Evolutionary conservation across 2,113 vertebrate species (phyloP), one percentile per base, ranked within the genome.

Genomic region (Scomber scombrus): DNA sequence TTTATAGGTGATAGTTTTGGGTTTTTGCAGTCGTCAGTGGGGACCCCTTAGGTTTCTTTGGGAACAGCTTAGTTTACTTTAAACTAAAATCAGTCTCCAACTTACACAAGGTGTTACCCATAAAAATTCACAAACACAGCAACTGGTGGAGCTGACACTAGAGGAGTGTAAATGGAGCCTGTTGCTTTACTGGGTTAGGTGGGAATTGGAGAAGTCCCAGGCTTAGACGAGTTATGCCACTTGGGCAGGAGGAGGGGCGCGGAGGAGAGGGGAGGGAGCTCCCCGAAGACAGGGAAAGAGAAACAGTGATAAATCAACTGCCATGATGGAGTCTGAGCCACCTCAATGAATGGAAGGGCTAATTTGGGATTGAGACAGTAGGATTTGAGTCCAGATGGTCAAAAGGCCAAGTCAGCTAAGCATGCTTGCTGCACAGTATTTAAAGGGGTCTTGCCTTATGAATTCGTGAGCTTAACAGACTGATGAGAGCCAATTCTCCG

Each of bases 41-140:
- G 12, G 64, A 54, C 6, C 19, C n/a, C 34, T 2, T 0, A 52
- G n/a, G 75, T 78, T 82, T 73, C 63, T 69, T 79, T 61, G 19
- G 45, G 55, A 68, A 65, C 26, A 43, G 49, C 72, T 82, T 79
- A 10, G 62, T 83, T 87, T 83, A 50, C 60, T 56, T 54, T 56
- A 65, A 34, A 54, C 52, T 49, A 45, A 75, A 60, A 47, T 75
- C 55, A 34, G 61, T 77, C 40, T 34, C 75, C 21, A 58, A 68
- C 43, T 31, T n/a, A 81, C 83, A 90, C 80, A 89, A 82, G 77
- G 81, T 83, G 56, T 78, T 7, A 71, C 52, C 47, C 77, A 71
- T 88, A 87, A 92, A 94, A 94, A 94, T 91, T 91, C 73, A 92
- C 93, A 90, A 93, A 91, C 90, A 90, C 93, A 94, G 93, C 92